Evolutionary conservation across 2,888 invertebrate genomes (phyloP).

Genomic region (Drosophila imparisetae): DNA sequence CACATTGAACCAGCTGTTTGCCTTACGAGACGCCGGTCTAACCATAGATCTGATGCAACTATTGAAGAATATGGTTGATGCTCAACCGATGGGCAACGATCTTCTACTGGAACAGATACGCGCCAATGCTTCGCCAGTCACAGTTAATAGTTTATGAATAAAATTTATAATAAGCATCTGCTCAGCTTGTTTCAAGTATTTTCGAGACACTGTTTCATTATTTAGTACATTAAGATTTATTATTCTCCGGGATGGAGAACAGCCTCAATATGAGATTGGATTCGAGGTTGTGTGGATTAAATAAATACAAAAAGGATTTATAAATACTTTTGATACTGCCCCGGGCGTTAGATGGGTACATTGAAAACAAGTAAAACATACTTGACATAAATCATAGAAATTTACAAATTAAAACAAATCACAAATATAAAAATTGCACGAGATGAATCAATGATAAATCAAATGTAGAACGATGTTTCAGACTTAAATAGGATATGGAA

Average conservation of each 20-base stretch:
- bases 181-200: not conserved
- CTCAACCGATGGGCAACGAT: slow-evolving; percentile 25
- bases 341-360: slow-evolving; percentile 2
- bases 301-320: slow-evolving; percentile 18
- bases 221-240: slow-evolving; percentile 4
- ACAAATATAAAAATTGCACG: slow-evolving; percentile 17
- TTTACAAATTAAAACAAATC: not conserved
- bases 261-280: not conserved
- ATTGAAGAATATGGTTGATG: slow-evolving; percentile 64
- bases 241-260: not conserved
- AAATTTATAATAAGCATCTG: not conserved
- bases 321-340: slow-evolving; percentile 29
- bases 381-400: not conserved
- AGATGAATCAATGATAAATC: not conserved
- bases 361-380: not conserved
- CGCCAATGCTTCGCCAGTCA: slow-evolving; percentile 21
- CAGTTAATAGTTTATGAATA: not conserved
- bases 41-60: slow-evolving; percentile 69
- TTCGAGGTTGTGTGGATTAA: slow-evolving; percentile 2
- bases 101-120: slow-evolving; percentile 38
- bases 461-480: slow-evolving; percentile 14
- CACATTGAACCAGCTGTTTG: slow-evolving; percentile 74
- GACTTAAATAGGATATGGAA: slow-evolving; percentile 26
- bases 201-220: not conserved
- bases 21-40: slow-evolving; percentile 44